phyloP scores from a whole-genome alignment of 2,888 invertebrate species.

The Axea sp. region DNA sequence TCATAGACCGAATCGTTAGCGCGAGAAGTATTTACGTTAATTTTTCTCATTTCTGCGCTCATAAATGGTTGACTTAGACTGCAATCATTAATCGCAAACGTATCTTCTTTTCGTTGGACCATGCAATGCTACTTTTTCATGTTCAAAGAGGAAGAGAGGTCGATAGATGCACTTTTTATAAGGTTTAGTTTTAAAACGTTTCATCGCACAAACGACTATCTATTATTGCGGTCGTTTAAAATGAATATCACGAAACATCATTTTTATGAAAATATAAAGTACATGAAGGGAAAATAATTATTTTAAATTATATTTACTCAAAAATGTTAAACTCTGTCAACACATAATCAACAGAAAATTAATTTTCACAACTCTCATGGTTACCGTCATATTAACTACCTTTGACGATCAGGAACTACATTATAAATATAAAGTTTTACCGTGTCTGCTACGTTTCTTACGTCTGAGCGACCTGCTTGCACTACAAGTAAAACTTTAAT shows the following conservation, averaged over 20 bases:
- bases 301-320: too few relatives aligned
- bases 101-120: slow-evolving; percentile 42
- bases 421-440: slow-evolving; percentile 57
- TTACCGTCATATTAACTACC: slow-evolving; percentile 48
- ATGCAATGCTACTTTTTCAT: slow-evolving; percentile 43
- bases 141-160: too few relatives aligned
- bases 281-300: slow-evolving; percentile 2
- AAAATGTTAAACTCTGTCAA: not conserved
- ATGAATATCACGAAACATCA: slow-evolving; percentile 9
- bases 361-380: slow-evolving; percentile 26
- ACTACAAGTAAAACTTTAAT: slow-evolving; percentile 40
- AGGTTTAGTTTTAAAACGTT: slow-evolving; percentile 55
- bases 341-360: slow-evolving; percentile 11
- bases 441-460: slow-evolving; percentile 27
- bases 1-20: slow-evolving; percentile 37
- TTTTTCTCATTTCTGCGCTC: slow-evolving; percentile 54
- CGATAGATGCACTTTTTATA: slow-evolving; percentile 52
- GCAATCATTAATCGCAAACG: slow-evolving; percentile 46
- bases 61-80: slow-evolving; percentile 54
- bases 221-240: slow-evolving; percentile 38
- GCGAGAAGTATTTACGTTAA: slow-evolving; percentile 49
- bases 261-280: not conserved
- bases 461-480: slow-evolving; percentile 42
- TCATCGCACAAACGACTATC: slow-evolving; percentile 27
- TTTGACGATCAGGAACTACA: slow-evolving; percentile 51